phyloP scores from a whole-genome alignment of 37 sponge, comb jelly and placozoan genomes.

The Chondrilla cf. caribensis region DNA sequence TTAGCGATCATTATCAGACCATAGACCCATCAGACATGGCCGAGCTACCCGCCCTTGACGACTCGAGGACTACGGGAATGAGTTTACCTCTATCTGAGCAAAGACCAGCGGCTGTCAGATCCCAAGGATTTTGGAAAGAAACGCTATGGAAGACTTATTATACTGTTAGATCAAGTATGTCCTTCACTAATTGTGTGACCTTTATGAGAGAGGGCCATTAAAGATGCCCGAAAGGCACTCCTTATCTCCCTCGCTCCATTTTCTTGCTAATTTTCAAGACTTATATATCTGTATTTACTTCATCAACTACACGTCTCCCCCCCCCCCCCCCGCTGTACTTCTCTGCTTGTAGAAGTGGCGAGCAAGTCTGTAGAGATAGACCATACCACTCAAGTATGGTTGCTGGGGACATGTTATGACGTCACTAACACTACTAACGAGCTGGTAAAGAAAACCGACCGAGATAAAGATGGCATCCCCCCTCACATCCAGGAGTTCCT shows the following conservation, averaged over 20 bases:
- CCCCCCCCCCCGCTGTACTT: not conserved
- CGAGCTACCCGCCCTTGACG: not conserved
- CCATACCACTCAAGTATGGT: not conserved
- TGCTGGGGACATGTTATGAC: not conserved
- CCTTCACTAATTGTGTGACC: not conserved
- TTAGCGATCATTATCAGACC: no score
- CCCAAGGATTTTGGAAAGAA: constrained; percentile 12
- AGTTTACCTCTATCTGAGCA: not conserved
- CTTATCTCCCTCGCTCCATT: no score
- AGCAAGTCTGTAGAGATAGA: constrained; percentile 25
- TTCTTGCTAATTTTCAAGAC: no score
- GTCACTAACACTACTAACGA: no score
- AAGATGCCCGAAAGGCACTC: no score
- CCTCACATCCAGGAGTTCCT: constrained; percentile 59
- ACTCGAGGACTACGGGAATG: not conserved
- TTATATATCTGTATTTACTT: no score
- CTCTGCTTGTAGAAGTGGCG: not conserved
- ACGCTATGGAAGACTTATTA: constrained; percentile 4
- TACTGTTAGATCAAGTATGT: not conserved
- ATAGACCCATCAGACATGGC: constrained; percentile 9
- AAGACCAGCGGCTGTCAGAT: not conserved
- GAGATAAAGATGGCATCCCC: constrained; percentile 43
- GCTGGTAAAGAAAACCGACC: not conserved
- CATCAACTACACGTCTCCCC: no score
- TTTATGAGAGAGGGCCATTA: not conserved